Base-by-base conservation (phyloP, 2,888 invertebrate species). In the Philereme transversata region DNA sequence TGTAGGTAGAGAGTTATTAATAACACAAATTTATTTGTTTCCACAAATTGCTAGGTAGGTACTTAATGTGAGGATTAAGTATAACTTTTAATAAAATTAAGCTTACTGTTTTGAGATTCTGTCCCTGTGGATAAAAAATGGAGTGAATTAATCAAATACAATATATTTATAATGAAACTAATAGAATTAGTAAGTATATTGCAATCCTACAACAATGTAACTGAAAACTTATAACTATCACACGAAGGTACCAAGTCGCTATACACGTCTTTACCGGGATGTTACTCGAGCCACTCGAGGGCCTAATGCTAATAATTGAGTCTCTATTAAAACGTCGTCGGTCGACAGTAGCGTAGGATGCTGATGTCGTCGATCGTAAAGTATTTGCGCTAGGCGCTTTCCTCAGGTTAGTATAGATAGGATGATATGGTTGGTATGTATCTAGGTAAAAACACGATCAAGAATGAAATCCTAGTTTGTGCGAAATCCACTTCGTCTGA, bases 61-160 rank as follows among this genome's bases (percentile, higher is more conserved):
- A 22, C 22, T 1, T 22, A 22, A 22, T 22, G 22, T 22, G 22
- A 22, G 22, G 22, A 22, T 22, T 22, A 22, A 22, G 3, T 22
- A 22, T 3, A 22, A 22, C 22, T 22, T 22, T 22, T 40, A 5
- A 8, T 40, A 40, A 40, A 6, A 7, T 38, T 38, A 38, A 38
- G 36, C 36, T 38, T 34, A 34, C 46, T 65, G 59, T 50, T 83
- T 82, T 60, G 72, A 91, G 90, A 91, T 81, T 86, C 90, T 10
- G 89, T 90, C 38, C 90, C 91, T 59, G 89, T 90, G 36, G 90
- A 90, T 70, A 91, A 89, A 76, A 91, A 90, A 79, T 88, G 85
- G 87, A 84, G 77, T 67, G 90, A 90, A 77, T 75, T 91, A 59
- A 86, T 90, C 64, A 84, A 81, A 81, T 91, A 91, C 66, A 91